Conservation (phyloP, 2,113 vertebrate genomes). For the Sapajus apella region DNA sequence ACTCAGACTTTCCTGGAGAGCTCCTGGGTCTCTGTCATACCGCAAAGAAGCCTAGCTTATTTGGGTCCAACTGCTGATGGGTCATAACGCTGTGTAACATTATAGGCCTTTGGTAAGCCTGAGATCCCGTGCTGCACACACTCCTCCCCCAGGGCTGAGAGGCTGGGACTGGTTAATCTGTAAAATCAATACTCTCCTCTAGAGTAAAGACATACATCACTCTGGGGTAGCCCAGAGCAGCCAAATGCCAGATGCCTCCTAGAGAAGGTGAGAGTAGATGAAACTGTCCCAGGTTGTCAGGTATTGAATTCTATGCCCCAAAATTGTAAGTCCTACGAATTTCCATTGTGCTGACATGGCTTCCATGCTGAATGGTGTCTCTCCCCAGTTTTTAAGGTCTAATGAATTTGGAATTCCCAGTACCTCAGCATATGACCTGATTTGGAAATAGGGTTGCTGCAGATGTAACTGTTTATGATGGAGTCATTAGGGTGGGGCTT, state of each 20-base stretch:
- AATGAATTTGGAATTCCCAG: not conserved
- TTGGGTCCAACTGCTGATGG: not conserved
- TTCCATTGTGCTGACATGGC: not conserved
- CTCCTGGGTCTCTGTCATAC: not conserved
- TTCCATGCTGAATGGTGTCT: not conserved
- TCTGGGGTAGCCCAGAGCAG: not conserved
- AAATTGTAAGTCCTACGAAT: not conserved
- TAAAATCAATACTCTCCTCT: not conserved
- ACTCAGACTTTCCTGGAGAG: not conserved
- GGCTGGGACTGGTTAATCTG: not conserved
- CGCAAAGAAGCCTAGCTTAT: not conserved
- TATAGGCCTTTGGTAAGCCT: not conserved
- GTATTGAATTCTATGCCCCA: not conserved
- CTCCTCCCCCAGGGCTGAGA: not conserved
- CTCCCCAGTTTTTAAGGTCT: not conserved
- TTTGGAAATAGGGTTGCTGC: not conserved
- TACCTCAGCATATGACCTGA: not conserved
- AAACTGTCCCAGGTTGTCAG: not conserved
- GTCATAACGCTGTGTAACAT: not conserved
- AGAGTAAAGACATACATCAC: not conserved
- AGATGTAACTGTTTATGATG: not conserved
- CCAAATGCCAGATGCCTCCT: not conserved
- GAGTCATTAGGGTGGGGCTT: not conserved
- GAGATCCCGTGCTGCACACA: not conserved
- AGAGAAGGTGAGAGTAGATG: not conserved